Percentiles rank a stretch among this genome's conserved stretches.
phyloP scores from a whole-genome alignment of 2,797 vertebrate species.

The Bovichtus variegatus region DNA sequence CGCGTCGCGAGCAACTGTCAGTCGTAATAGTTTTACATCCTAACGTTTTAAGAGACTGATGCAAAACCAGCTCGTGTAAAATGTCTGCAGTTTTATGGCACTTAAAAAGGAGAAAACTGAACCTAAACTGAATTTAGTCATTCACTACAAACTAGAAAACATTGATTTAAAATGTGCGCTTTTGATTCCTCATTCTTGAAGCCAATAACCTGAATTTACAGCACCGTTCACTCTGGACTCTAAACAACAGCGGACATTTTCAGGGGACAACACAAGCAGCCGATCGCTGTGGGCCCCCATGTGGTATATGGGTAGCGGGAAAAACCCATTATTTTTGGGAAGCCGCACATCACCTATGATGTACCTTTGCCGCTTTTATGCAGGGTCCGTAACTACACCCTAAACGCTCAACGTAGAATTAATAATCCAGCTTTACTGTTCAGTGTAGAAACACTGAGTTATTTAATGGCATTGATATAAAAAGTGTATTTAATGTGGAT shows the following conservation, averaged over 20 bases:
- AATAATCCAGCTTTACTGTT: background rate
- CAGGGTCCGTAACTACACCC: background rate
- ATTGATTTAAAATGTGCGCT: background rate
- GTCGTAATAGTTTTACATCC: background rate
- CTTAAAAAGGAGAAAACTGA: background rate
- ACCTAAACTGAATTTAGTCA: background rate
- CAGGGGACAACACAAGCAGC: background rate
- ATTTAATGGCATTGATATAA: background rate
- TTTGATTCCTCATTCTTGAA: background rate
- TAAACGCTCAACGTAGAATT: background rate
- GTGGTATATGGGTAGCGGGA: background rate
- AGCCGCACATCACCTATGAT: too few species aligned
- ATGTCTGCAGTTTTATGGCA: background rate
- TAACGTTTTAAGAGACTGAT: background rate
- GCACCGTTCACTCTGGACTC: background rate
- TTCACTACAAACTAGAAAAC: background rate
- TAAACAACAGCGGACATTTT: background rate
- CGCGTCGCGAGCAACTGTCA: constrained; percentile 23
- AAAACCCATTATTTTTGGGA: too few species aligned
- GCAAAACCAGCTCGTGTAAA: background rate
- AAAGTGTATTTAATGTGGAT: background rate
- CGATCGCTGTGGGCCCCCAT: background rate
- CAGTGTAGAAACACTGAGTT: background rate
- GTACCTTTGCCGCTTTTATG: background rate
- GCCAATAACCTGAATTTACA: background rate